Conservation (phyloP, 2,797 vertebrate species). For the Leucoraja ocellata region DNA sequence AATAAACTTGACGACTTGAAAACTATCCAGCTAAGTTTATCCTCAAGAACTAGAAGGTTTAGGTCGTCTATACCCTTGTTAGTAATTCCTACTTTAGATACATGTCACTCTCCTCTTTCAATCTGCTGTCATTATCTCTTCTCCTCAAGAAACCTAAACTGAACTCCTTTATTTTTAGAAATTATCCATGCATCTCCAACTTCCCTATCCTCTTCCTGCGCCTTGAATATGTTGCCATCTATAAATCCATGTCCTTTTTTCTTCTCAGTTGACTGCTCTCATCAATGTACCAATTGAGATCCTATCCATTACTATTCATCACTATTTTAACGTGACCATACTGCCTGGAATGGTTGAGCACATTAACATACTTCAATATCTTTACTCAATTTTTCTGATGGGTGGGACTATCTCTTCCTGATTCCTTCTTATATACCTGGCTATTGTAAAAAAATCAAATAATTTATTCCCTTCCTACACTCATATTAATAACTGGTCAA, state of each 20-base stretch:
- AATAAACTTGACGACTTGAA: too few species aligned
- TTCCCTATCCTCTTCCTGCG: neutral
- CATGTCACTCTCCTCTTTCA: neutral
- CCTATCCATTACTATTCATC: neutral
- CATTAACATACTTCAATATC: too few species aligned
- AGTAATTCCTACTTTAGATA: neutral
- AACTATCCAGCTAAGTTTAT: too few species aligned
- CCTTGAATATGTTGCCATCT: neutral
- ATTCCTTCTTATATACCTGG: too few species aligned
- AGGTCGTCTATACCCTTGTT: neutral
- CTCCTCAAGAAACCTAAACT: too few species aligned
- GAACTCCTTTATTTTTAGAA: neutral
- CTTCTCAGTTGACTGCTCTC: neutral
- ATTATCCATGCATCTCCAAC: too few species aligned
- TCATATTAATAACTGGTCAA: too few species aligned
- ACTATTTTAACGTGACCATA: neutral
- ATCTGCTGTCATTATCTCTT: too few species aligned
- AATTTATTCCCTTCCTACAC: too few species aligned
- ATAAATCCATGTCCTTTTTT: neutral
- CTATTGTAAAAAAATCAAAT: too few species aligned
- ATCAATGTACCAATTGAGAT: neutral
- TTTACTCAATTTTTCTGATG: neutral
- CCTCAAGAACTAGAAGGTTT: neutral
- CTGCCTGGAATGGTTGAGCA: neutral
- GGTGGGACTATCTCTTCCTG: too few species aligned